These are phyloP conservation scores for Zaprionus tsacasi DNA, from an alignment of 1,140 invertebrate species.

Conservation along the genomic window DNA sequence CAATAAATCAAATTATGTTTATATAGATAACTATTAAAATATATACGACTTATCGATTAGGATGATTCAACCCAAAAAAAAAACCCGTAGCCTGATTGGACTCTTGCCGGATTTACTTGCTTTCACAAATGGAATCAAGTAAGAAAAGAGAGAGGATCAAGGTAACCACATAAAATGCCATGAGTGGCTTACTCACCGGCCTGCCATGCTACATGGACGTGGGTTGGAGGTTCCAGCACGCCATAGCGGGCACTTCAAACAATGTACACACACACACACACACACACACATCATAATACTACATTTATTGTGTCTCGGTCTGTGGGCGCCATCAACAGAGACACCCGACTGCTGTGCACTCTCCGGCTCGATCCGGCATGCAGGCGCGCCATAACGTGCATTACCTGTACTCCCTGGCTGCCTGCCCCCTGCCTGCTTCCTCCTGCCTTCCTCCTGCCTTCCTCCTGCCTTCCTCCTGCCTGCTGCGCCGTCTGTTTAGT, in stretches of 20 bases:
- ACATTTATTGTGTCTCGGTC: conserved; percentile 46
- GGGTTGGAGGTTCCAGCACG: not conserved
- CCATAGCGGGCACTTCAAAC: conserved; percentile 23
- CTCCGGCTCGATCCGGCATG: conserved; percentile 42
- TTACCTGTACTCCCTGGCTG: conserved; percentile 30
- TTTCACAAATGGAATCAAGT: conserved; percentile 19
- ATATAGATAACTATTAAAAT: no score
- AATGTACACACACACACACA: conserved; percentile 55
- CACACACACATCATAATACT: conserved; percentile 49
- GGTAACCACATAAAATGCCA: conserved; percentile 32
- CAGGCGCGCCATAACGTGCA: conserved; percentile 47
- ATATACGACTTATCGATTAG: no score
- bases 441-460: no score
- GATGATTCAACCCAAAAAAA: not conserved
- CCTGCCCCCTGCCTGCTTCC: conserved; percentile 29
- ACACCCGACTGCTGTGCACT: conserved; percentile 8
- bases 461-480: not conserved
- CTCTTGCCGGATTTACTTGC: not conserved
- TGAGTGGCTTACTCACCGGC: conserved; percentile 27
- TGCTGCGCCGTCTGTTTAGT: conserved; percentile 55
- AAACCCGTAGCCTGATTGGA: not conserved
- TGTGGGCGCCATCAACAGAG: conserved; percentile 42
- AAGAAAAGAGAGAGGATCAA: conserved; percentile 11
- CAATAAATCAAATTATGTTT: no score
- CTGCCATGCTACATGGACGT: not conserved